A percentile compares a stretch with the other conserved stretches of the same genome.
Conservation (phyloP, 2,113 vertebrate genomes). For the Larimichthys crocea region DNA sequence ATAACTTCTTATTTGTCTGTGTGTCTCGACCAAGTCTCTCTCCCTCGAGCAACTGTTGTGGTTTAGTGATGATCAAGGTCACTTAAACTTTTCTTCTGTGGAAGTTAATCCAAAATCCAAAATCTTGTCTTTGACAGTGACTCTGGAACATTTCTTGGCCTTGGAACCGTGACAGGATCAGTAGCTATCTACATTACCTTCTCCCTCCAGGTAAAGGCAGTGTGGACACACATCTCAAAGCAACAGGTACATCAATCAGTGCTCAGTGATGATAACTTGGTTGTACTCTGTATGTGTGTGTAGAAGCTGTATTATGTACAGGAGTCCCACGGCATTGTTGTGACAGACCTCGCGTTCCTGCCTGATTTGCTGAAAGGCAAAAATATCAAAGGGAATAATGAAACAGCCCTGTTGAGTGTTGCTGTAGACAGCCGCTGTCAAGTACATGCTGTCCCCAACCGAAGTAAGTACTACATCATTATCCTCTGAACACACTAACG, state of each 20-base stretch:
- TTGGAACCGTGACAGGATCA: conserved; percentile 95
- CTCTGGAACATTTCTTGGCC: conserved; percentile 94
- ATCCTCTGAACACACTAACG: too few relatives aligned
- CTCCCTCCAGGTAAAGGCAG: conserved; percentile 90
- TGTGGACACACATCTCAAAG: background rate
- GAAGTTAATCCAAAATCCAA: too few relatives aligned
- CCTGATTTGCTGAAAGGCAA: conserved; percentile 84
- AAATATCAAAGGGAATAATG: conserved; percentile 85
- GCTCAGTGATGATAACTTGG: background rate
- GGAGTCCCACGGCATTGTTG: conserved; percentile 95
- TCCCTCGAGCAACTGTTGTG: too few relatives aligned
- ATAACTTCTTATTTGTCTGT: too few relatives aligned
- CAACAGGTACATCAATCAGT: background rate
- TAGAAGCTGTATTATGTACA: conserved; percentile 93
- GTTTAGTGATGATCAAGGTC: too few relatives aligned
- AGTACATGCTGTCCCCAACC: conserved; percentile 87
- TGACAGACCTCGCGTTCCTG: conserved; percentile 93
- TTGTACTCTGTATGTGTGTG: conserved; percentile 7
- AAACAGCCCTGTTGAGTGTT: conserved; percentile 92
- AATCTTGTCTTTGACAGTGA: conserved; percentile 83
- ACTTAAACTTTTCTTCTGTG: too few relatives aligned
- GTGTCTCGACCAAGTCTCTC: too few relatives aligned
- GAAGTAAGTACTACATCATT: conserved; percentile 84
- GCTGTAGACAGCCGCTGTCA: conserved; percentile 96
- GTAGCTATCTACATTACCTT: conserved; percentile 95